Base-by-base conservation (phyloP, 2,113 vertebrate genomes). In the Xenus cinereus region DNA sequence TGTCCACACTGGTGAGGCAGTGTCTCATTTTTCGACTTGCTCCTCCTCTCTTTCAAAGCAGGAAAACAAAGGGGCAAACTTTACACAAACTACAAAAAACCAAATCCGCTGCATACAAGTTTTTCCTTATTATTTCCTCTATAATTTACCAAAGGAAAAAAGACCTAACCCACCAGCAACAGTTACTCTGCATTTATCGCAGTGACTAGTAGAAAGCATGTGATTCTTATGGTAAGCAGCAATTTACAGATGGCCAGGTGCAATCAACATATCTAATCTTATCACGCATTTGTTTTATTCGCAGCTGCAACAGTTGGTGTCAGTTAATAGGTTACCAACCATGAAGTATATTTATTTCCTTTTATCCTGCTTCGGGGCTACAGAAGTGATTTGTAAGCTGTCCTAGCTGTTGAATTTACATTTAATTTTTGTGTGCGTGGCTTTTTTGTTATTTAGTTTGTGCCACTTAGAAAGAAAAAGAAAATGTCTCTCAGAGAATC, bases 171-270 rank as follows among this genome's bases (percentile, higher is more conserved):
- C 39, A 63, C 54, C 82, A 77, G 20, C 84, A 94, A 14, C 95
- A 97, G 96, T 96, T 92, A 88, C 86, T 87, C 63, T 78, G 80
- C 53, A 75, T 93, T 96, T 94, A 95, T 95, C 93, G 75, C 26
- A 80, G 84, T 66, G 59, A 53, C 78, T 80, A 9, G 91, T 23
- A 80, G 92, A 78, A 97, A 95, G 94, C 94, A 89, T 91, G 95
- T 93, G 93, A 92, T 95, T 95, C 92, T 89, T 93, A 96, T 95
- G 89, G 85, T 89, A 84, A 95, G 96, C 59, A 94, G 95, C 95
- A 94, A 96, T 98, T 98, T 98, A 97, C 98, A 97, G 97, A 97
- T 80, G 90, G 98, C 96, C 98, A 98, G 98, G 98, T 98, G 98
- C 98, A 97, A 89, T 89, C 41, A 88, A 96, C 95, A 35, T 97